Evolutionary conservation across 2,797 vertebrate species (phyloP), one percentile per base, ranked within the genome.

Genomic region (Trachops cirrhosus): DNA sequence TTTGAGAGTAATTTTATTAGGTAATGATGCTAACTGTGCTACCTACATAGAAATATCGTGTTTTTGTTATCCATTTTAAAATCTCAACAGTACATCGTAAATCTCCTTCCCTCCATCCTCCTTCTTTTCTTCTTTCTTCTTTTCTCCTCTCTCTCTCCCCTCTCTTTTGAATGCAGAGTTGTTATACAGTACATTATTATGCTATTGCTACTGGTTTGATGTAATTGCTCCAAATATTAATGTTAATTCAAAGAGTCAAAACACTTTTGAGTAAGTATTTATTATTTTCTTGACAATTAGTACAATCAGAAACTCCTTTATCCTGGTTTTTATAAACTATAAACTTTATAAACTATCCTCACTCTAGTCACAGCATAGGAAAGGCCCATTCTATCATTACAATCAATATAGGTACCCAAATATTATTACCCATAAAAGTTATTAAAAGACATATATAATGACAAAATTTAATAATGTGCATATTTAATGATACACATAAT

Each of bases 1-100:
- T 96, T 98, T 86, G 96, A 97, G 94, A 94, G 0, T 96, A 87
- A 97, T 98, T 98, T 98, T 97, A 89, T 98, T 97, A 96, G 86
- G 88, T 91, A 73, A 77, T 97, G 94, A 95, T 96, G 96, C 86
- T 97, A 79, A 77, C 85, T 97, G 93, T 78, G 95, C 37, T 90
- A 59, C 12, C 15, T 68, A 18, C 39, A 34, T 39, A 44, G 68
- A 94, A 88, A 59, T 10, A 22, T 26, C 70, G 5, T 57, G 16
- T 26, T 87, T 89, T 90, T 50, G 7, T 34, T 68, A 68, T 24
- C 29, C 19, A 74, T 77, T 67, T 87, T 71, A 10, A 44, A 24
- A n/a, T 57, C n/a, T 62, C 50, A 73, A 80, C 67, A 12, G 8
- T 48, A 67, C 4, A 74, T 18, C 18, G 6, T 41, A 11, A 57